Evolutionary conservation across 2,113 vertebrate species (phyloP), one percentile per base, ranked within the genome.

Genomic region (Elachura formosa): DNA sequence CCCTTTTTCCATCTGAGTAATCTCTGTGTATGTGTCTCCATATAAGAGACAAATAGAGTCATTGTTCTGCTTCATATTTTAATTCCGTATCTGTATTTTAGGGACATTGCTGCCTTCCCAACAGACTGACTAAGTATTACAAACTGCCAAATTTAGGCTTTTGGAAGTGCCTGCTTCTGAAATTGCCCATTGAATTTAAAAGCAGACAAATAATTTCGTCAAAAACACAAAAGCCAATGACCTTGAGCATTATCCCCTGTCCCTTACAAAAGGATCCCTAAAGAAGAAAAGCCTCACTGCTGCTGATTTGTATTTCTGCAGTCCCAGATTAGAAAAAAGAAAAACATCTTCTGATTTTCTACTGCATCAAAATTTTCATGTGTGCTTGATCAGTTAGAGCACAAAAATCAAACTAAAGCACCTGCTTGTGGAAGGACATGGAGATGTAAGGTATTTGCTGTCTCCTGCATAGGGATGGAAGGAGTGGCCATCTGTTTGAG

Each of bases 41-140:
- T 95, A 92, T 86, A 91, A 26, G 90, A 96, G 89, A 94, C 62
- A 95, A 95, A 96, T 94, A 93, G 89, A 90, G 77, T 66, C 92
- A 91, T 89, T 92, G 72, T 95, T 95, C 90, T 90, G 82, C 90
- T 96, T 72, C 90, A 71, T 95, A 92, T 92, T 95, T 95, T 95
- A 94, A 91, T 87, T 89, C 87, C 59, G 25, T 96, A 93, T 93
- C 93, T 94, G 87, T 93, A 89, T 95, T 96, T 95, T 95, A 81
- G 92, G 86, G 73, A 93, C 67, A 56, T 71, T 93, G 94, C 75
- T 93, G 84, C 93, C 86, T 95, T 95, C 91, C 75, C 81, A 90
- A 88, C 90, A 96, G 90, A 88, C 84, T 91, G 87, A 45, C 76
- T 92, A 95, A 95, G 84, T 85, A 79, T 84, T 95, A 96, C 78